phyloP scores from a whole-genome alignment of 30 jellyfish, hydroid and myxozoan species.

The Pelagia noctiluca region DNA sequence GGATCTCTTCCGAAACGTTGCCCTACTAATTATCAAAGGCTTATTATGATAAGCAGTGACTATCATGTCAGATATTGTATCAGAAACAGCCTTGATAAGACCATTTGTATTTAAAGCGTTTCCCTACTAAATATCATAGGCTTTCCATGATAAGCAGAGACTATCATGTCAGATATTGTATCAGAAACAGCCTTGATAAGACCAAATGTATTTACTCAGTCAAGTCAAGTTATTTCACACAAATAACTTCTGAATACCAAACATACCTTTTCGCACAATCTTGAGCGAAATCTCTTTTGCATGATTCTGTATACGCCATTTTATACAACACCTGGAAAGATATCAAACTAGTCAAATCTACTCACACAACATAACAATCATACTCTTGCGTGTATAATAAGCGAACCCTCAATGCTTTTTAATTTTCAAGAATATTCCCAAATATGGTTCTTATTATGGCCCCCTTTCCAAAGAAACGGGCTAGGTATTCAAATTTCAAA shows the following conservation, averaged over 20 bases:
- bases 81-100: not conserved
- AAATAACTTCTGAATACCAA: not conserved
- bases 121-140: not conserved
- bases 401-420: too few relatives aligned
- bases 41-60: too few relatives aligned
- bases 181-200: too few relatives aligned
- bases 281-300: slow-evolving; percentile 84
- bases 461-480: too few relatives aligned
- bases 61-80: too few relatives aligned
- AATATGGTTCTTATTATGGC: too few relatives aligned
- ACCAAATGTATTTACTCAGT: too few relatives aligned
- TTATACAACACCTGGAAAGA: slow-evolving; percentile 77
- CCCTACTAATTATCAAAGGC: too few relatives aligned
- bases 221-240: not conserved
- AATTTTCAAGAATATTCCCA: too few relatives aligned
- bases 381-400: too few relatives aligned
- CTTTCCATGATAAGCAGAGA: not conserved
- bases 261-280: slow-evolving; percentile 82
- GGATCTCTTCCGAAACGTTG: too few relatives aligned
- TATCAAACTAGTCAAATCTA: not conserved
- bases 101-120: not conserved
- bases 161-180: not conserved
- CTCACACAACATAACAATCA: not conserved
- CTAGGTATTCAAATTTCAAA: too few relatives aligned
- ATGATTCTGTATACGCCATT: slow-evolving; percentile 94